These are phyloP conservation scores for Pseudocheirus occidentalis DNA, from an alignment of 2,797 vertebrate genomes.

Conservation along the genomic window DNA sequence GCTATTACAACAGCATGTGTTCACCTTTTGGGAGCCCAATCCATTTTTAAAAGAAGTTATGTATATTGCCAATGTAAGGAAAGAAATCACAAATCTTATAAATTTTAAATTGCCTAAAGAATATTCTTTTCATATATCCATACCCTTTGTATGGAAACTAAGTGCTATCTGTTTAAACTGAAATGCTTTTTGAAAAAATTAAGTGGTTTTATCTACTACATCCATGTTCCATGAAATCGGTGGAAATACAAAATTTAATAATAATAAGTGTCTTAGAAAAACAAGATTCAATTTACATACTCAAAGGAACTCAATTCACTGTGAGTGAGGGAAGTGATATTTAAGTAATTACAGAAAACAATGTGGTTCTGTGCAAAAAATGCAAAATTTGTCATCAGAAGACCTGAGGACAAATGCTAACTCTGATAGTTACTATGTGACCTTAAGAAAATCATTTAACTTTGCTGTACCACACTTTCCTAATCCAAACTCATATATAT, in stretches of 20 bases:
- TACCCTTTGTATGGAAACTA: constrained; percentile 66
- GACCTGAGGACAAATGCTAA: too few relatives aligned
- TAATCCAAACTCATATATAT: too few relatives aligned
- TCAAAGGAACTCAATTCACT: constrained; percentile 28
- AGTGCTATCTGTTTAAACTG: constrained; percentile 43
- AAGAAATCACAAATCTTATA: constrained; percentile 75
- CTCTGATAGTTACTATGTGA: too few relatives aligned
- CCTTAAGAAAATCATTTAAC: too few relatives aligned
- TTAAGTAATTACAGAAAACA: neutral
- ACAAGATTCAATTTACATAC: constrained; percentile 46
- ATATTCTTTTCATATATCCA: constrained; percentile 59
- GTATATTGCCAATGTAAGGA: constrained; percentile 76
- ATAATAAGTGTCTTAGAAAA: constrained; percentile 53
- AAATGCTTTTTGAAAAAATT: constrained; percentile 40
- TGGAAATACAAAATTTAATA: constrained; percentile 70
- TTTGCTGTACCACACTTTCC: too few relatives aligned
- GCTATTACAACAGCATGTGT: constrained; percentile 61
- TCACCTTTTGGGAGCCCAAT: constrained; percentile 67
- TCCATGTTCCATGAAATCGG: constrained; percentile 70
- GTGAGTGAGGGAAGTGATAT: neutral
- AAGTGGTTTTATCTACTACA: constrained; percentile 64
- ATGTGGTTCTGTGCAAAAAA: too few relatives aligned
- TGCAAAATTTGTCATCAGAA: too few relatives aligned
- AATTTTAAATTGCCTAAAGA: constrained; percentile 67
- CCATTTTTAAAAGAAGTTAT: constrained; percentile 75